phyloP scores from a whole-genome alignment of 37 sponge, comb jelly and placozoan species.

The Geodia barretti region DNA sequence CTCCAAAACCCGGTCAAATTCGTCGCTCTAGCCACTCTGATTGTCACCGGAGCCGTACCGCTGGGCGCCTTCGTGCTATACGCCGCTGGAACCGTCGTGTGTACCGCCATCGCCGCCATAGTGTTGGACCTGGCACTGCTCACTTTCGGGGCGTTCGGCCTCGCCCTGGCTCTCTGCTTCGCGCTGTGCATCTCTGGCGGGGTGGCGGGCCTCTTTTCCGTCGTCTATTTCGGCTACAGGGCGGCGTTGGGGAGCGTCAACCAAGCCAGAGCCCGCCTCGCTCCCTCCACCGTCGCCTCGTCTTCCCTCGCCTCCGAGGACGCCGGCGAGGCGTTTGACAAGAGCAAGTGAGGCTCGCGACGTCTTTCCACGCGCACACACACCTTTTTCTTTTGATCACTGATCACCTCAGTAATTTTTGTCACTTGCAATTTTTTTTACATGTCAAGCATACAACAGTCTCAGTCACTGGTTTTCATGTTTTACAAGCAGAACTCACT shows the following conservation, averaged over 20 bases:
- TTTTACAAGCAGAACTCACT: too few relatives aligned
- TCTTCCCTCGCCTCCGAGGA: neutral
- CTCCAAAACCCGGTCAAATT: slow-evolving; percentile 36
- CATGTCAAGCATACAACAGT: too few relatives aligned
- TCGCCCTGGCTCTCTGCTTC: slow-evolving; percentile 42
- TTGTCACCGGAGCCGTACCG: slow-evolving; percentile 25
- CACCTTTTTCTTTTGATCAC: neutral
- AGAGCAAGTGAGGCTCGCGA: slow-evolving; percentile 37
- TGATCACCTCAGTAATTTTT: neutral
- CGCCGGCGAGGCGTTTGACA: slow-evolving; percentile 17
- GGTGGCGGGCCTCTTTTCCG: slow-evolving; percentile 15
- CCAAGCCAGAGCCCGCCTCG: neutral
- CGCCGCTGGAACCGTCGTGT: slow-evolving; percentile 33
- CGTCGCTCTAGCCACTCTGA: slow-evolving; percentile 21
- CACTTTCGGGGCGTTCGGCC: slow-evolving; percentile 18
- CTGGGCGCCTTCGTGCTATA: slow-evolving; percentile 41
- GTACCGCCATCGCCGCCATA: slow-evolving; percentile 43
- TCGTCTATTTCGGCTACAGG: slow-evolving; percentile 14
- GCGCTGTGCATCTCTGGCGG: slow-evolving; percentile 33
- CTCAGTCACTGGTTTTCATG: too few relatives aligned
- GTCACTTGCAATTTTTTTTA: neutral
- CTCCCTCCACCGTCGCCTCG: neutral
- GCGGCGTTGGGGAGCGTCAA: slow-evolving; percentile 8
- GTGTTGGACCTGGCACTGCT: slow-evolving; percentile 41
- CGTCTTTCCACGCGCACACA: neutral